Percentiles rank a stretch among this genome's conserved stretches.
Conservation (phyloP, 2,888 invertebrate genomes). For the Watsonalla binaria region DNA sequence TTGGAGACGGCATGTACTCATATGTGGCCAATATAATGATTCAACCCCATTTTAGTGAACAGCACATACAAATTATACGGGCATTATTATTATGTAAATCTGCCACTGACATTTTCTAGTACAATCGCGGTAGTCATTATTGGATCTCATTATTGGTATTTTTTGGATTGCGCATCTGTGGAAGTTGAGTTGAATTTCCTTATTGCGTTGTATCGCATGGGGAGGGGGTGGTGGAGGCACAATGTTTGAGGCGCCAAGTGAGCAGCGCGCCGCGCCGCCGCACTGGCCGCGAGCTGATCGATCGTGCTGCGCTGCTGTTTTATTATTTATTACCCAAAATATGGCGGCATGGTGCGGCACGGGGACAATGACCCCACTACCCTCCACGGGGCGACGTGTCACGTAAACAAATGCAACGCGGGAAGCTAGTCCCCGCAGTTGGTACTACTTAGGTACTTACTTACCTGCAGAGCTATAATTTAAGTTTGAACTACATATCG, state of each 20-base stretch:
- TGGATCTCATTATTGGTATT: too few relatives aligned
- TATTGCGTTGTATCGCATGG: constrained; percentile 16
- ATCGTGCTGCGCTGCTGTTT: constrained; percentile 64
- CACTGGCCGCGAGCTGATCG: constrained; percentile 59
- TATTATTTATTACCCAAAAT: constrained; percentile 75
- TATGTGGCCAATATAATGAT: too few relatives aligned
- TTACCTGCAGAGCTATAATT: constrained; percentile 29
- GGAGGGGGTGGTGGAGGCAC: constrained; percentile 35
- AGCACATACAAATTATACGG: too few relatives aligned
- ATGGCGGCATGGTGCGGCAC: constrained; percentile 67
- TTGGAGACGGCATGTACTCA: too few relatives aligned
- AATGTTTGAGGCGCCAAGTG: constrained; percentile 56
- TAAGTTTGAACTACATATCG: constrained; percentile 5
- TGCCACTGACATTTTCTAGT: too few relatives aligned
- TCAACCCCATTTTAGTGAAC: too few relatives aligned
- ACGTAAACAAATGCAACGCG: constrained; percentile 54
- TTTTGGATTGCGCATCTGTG: too few relatives aligned
- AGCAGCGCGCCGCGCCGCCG: constrained; percentile 57
- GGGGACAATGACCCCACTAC: constrained; percentile 56
- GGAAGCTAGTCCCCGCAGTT: constrained; percentile 37
- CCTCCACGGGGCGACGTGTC: constrained; percentile 52
- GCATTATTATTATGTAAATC: too few relatives aligned
- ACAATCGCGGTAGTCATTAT: too few relatives aligned
- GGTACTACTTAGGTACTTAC: too few relatives aligned
- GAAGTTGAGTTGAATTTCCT: constrained; percentile 6